Percentiles rank a stretch among this genome's conserved stretches.
Evolutionary conservation across 30 jellyfish, hydroid and myxozoan species (phyloP).

Genomic region (Hydra vulgaris): DNA sequence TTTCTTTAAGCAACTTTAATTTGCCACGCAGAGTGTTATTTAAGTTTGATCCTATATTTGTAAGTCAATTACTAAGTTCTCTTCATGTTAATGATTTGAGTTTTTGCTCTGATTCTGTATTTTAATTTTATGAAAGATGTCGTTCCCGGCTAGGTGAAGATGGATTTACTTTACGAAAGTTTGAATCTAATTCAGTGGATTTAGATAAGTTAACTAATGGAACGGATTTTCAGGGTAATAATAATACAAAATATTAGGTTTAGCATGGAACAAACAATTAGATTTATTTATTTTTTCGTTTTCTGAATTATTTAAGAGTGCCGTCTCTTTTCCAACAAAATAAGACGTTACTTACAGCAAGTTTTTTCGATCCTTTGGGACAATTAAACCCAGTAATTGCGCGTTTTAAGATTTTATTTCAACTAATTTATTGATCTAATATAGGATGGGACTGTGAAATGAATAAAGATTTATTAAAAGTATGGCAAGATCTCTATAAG

Average conservation of each 20-base stretch:
- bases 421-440: not conserved
- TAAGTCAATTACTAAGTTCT: not conserved
- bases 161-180: not conserved
- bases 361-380: not conserved
- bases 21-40: not conserved
- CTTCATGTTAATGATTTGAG: not conserved
- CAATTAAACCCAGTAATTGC: not conserved
- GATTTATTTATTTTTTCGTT: not conserved
- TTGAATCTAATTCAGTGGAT: slow-evolving; percentile 14
- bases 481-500: not conserved
- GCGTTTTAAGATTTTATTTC: not conserved
- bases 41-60: not conserved
- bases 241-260: not conserved
- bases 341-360: not conserved
- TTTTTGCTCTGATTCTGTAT: not conserved
- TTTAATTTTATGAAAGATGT: not conserved
- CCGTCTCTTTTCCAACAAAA: not conserved
- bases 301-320: not conserved
- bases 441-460: not conserved
- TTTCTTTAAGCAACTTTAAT: not conserved
- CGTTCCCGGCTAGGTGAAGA: slow-evolving; percentile 9
- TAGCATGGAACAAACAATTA: no score
- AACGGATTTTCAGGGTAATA: not conserved
- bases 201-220: not conserved
- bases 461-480: not conserved